These are phyloP conservation scores for Helicoverpa zea DNA, from an alignment of 1,140 invertebrate genomes.

Conservation along the genomic window DNA sequence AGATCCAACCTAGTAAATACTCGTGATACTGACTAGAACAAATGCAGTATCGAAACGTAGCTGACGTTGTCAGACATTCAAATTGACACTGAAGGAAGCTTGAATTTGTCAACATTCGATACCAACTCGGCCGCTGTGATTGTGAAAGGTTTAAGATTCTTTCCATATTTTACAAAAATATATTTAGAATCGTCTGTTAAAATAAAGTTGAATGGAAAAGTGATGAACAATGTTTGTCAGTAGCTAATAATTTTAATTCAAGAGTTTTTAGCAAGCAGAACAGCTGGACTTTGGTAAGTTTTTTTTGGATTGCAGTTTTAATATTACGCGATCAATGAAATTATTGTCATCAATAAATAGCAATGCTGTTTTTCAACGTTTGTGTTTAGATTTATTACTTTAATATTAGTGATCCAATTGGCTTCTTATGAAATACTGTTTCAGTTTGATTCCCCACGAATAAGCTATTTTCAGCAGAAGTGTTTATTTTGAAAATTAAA, in stretches of 20 bases:
- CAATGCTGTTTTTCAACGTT: background rate
- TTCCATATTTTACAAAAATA: constrained; percentile 7
- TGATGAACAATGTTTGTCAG: background rate
- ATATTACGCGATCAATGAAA: constrained; percentile 11
- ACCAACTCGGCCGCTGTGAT: background rate
- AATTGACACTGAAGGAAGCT: background rate
- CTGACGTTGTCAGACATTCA: background rate
- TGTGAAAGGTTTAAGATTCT: constrained; percentile 5
- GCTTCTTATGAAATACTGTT: background rate
- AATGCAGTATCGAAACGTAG: background rate
- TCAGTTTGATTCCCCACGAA: too few relatives aligned
- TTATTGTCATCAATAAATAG: constrained; percentile 11
- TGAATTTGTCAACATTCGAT: constrained; percentile 17
- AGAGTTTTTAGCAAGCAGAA: background rate
- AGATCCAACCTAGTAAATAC: too few relatives aligned
- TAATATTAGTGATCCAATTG: background rate
- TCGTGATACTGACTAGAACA: too few relatives aligned
- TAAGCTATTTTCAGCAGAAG: too few relatives aligned
- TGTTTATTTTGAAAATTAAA: too few relatives aligned
- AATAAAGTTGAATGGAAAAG: background rate
- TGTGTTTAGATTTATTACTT: background rate
- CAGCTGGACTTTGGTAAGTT: constrained; percentile 13
- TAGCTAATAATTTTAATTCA: constrained; percentile 2
- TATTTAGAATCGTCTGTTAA: background rate
- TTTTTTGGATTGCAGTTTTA: background rate